phyloP scores from a whole-genome alignment of 1,140 invertebrate genomes.

The Eulimnadia texana region DNA sequence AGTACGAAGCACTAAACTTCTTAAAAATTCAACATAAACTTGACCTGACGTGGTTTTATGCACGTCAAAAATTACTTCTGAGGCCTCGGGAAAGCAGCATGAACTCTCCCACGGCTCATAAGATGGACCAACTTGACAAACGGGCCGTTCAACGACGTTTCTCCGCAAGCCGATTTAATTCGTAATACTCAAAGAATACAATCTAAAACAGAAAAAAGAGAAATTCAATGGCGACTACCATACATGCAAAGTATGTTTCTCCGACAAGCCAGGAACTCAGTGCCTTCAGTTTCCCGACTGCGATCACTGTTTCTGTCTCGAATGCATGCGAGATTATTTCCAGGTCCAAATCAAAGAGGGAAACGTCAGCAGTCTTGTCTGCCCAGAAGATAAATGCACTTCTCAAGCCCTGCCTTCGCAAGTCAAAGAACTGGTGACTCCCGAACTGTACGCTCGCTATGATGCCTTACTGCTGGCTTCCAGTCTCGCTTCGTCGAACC shows the following conservation, averaged over 20 bases:
- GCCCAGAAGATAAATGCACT: constrained; percentile 43
- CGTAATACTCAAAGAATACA: constrained; percentile 26
- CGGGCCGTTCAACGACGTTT: constrained; percentile 27
- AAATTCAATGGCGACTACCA: constrained; percentile 26
- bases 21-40: constrained; percentile 25
- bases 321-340: constrained; percentile 43
- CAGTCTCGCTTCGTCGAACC: constrained; percentile 47
- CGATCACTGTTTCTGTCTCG: constrained; percentile 45
- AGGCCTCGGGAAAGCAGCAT: background rate
- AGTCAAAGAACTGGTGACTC: constrained; percentile 38
- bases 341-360: constrained; percentile 43
- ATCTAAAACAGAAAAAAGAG: constrained; percentile 22
- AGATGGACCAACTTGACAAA: constrained; percentile 18
- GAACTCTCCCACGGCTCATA: background rate
- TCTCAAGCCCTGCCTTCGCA: constrained; percentile 32
- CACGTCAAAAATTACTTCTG: background rate
- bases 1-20: constrained; percentile 36
- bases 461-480: constrained; percentile 41
- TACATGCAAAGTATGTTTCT: constrained; percentile 35
- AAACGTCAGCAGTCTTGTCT: constrained; percentile 38
- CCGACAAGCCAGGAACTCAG: constrained; percentile 37
- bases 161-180: constrained; percentile 22
- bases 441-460: constrained; percentile 43
- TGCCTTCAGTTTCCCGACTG: constrained; percentile 42
- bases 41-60: constrained; percentile 20